Conservation (phyloP, 2,888 invertebrate species). For the Drosophila recens region DNA sequence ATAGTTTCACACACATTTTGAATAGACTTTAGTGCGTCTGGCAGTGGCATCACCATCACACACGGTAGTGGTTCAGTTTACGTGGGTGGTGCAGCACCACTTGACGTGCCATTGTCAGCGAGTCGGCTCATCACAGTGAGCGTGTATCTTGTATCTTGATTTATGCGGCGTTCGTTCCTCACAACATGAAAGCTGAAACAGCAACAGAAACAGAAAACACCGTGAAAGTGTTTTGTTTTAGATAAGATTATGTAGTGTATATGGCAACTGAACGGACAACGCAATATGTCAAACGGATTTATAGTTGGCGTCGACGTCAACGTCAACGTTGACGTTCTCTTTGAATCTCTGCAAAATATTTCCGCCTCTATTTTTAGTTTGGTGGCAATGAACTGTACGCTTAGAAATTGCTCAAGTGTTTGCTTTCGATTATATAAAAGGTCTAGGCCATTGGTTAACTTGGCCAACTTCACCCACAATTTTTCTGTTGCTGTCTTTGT, state of each 20-base stretch:
- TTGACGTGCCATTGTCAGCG: conserved; percentile 74
- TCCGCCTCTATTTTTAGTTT: conserved; percentile 48
- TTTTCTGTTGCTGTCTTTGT: conserved; percentile 15
- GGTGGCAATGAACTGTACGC: conserved; percentile 73
- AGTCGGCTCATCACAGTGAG: conserved; percentile 46
- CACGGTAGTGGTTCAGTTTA: conserved; percentile 24
- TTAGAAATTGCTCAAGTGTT: conserved; percentile 39
- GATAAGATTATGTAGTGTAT: conserved; percentile 70
- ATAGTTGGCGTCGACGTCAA: conserved; percentile 47
- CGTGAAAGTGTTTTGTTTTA: conserved; percentile 74
- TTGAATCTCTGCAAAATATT: conserved; percentile 61
- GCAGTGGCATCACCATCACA: conserved; percentile 2
- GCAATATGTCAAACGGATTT: conserved; percentile 78
- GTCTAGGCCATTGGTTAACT: conserved; percentile 62
- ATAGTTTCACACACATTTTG: conserved; percentile 29
- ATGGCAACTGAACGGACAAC: conserved; percentile 44
- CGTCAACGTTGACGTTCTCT: conserved; percentile 20
- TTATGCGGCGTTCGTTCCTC: conserved; percentile 55
- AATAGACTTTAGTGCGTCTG: conserved; percentile 36
- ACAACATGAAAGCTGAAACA: conserved; percentile 33
- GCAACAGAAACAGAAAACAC: conserved; percentile 33
- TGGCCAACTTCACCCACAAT: conserved; percentile 37
- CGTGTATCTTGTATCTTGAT: conserved; percentile 36
- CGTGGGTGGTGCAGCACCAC: conserved; percentile 67
- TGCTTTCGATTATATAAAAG: conserved; percentile 62